Evolutionary conservation across 2,888 invertebrate genomes (phyloP).

Genomic region (Corbicula japonica): DNA sequence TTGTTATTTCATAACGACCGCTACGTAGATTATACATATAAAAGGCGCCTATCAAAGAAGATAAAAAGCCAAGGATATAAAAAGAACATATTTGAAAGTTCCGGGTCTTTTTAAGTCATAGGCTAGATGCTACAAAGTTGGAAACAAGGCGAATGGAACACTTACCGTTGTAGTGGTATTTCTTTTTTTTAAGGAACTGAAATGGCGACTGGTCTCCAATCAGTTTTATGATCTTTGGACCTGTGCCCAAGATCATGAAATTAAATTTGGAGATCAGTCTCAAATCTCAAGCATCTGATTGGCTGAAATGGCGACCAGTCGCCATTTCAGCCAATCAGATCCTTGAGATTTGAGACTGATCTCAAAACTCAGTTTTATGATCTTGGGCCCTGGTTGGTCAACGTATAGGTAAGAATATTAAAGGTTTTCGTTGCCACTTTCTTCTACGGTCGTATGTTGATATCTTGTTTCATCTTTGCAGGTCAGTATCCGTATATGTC

Average conservation of each 20-base stretch:
- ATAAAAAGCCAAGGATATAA: too few species aligned
- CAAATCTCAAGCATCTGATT: not conserved
- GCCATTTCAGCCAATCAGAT: not conserved
- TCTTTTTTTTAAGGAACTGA: too few species aligned
- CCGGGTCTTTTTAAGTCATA: not conserved
- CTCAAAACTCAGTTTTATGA: not conserved
- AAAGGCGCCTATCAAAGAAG: too few species aligned
- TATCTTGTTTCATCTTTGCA: slow-evolving; percentile 1
- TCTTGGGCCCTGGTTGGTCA: not conserved
- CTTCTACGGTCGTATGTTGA: not conserved
- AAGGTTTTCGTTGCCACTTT: not conserved
- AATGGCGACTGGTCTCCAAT: slow-evolving; percentile 1
- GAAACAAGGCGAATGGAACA: too few species aligned
- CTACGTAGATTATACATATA: too few species aligned
- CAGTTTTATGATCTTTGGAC: not conserved
- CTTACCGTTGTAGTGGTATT: too few species aligned
- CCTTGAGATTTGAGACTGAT: not conserved
- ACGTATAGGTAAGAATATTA: not conserved
- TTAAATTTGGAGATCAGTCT: not conserved
- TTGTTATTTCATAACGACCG: too few species aligned
- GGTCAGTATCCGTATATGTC: slow-evolving; percentile 50
- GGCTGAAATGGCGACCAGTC: not conserved
- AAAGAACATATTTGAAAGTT: slow-evolving; percentile 16
- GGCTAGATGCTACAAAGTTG: too few species aligned
- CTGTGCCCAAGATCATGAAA: not conserved